Evolutionary conservation across 2,113 vertebrate genomes (phyloP), one percentile per base, ranked within the genome.

Genomic region (Ammodytes marinus): DNA sequence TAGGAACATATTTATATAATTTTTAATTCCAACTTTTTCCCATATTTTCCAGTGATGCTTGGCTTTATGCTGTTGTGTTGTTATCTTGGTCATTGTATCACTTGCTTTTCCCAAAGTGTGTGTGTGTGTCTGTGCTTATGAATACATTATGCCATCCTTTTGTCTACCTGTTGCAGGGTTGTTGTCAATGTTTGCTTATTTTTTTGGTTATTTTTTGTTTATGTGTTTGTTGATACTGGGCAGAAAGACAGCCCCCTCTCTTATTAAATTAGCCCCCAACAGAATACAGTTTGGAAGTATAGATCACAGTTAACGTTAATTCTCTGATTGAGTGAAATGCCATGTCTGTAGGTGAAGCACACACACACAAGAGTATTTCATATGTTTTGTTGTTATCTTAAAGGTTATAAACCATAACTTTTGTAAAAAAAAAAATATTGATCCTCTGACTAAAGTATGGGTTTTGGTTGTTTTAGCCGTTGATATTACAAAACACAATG

Each of bases 241-340:
- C 45, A 74, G 50, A 82, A 40, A 69, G 58, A 82, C 40, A 69
- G 58, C 64, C 9, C 7, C 14, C 40, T 19, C 65, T 78, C n/a
- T 74, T 74, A 78, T 78, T 66, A 39, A 67, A 53, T 37, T 17
- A n/a, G 12, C 55, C 15, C 9, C 39, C 54, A 35, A 47, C 46
- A 80, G 9, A 47, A 37, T 27, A 37, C 57, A 39, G 37, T 5
- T 37, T 39, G 17, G 43, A 58, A 42, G 35, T 19, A 59, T 42
- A 66, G 37, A 74, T 74, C 8, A 37, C 11, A 46, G 54, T 74
- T 52, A 17, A 60, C 39, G 19, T 11, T 74, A 42, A 74, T 77
- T 46, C 15, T 59, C 27, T 67, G 71, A 50, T 69, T 63, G 40
- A 54, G 45, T 74, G 53, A 74, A 66, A 58, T 42, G 12, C 3